Base-by-base conservation (phyloP, 2,113 vertebrate species). In the Blennius ocellaris region DNA sequence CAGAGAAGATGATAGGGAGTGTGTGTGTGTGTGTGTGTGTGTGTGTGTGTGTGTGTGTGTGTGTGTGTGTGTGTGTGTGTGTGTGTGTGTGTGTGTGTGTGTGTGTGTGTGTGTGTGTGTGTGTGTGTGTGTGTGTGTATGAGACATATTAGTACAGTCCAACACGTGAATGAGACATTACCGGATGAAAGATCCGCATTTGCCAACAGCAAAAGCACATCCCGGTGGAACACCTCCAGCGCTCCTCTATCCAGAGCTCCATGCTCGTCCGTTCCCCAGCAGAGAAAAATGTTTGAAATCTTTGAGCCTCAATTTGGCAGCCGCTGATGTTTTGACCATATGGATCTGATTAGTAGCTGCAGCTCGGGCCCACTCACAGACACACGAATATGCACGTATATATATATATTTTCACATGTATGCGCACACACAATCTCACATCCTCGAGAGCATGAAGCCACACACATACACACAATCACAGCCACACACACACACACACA, bases 271-370 rank as follows among this genome's bases (percentile, higher is more conserved):
- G 62, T 36, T 30, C 12, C 77, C 38, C 58, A 58, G 38, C 11
- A 52, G 30, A 52, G 30, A 57, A 50, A 73, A 55, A 68, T 8
- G 47, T 52, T 52, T 54, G 7, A 83, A 68, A 62, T 61, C 15
- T 41, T 1, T 17, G 67, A 30, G 55, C 40, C 61, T 53, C 43
- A 38, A 53, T 43, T 80, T 12, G 54, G 36, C 73, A 74, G 67
- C 79, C 57, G 66, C 88, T 57, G 5, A 49, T 54, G 59, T 57
- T 76, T 65, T 61, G 65, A 81, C 80, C 93, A 94, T 88, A 92
- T 93, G 93, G 90, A 91, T 85, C 79, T 83, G 76, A 89, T 94
- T 93, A 93, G 80, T 47, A 30, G 41, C 58, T 76, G 52, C 67
- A 55, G 73, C 55, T 47, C 80, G 59, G 54, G 40, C 69, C 75